Evolutionary conservation across 2,113 vertebrate species (phyloP).

Genomic region (Dasypus novemcinctus): DNA sequence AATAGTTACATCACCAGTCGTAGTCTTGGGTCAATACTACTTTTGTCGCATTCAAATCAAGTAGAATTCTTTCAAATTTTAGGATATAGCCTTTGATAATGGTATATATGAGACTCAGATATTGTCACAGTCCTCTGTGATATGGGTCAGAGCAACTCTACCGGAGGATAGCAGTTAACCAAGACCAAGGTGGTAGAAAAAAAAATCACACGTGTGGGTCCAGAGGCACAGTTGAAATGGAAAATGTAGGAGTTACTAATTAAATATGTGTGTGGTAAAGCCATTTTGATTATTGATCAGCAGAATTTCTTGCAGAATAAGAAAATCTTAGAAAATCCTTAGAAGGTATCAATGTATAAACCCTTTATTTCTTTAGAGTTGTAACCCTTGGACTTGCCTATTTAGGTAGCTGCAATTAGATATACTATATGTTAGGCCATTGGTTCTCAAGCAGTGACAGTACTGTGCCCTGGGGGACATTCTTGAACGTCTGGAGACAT

Average conservation of each 20-base stretch:
- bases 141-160: not conserved
- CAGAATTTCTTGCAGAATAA: not conserved
- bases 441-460: not conserved
- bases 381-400: not conserved
- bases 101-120: not conserved
- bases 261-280: not conserved
- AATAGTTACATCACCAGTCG: not conserved
- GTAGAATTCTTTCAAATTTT: not conserved
- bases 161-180: not conserved
- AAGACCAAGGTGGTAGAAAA: not conserved
- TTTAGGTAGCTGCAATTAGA: not conserved
- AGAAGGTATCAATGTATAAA: not conserved
- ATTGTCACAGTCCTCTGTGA: not conserved
- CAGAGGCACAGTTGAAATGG: too few relatives aligned
- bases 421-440: not conserved
- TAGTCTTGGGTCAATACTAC: not conserved
- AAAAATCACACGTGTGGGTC: accelerated
- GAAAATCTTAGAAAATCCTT: not conserved
- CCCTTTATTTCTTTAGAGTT: not conserved
- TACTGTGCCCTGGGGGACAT: not conserved
- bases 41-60: not conserved
- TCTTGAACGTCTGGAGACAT: not conserved
- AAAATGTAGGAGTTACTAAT: not conserved
- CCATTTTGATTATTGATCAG: not conserved
- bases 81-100: not conserved